phyloP scores from a whole-genome alignment of 2,113 vertebrate genomes.

The Pygoscelis adeliae region DNA sequence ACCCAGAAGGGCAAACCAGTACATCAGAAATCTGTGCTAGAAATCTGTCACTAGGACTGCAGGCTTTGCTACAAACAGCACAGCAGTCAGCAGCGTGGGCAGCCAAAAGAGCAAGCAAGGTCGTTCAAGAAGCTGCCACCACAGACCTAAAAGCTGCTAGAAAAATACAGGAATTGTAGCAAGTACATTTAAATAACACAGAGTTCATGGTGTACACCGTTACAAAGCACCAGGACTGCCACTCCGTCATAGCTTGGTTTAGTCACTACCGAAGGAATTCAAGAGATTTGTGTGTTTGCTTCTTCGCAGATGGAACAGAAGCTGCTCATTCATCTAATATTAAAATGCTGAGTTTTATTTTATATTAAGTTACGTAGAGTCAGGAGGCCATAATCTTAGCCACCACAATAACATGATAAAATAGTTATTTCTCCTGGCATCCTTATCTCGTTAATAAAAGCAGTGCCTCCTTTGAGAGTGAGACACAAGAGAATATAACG shows the following conservation, averaged over 20 bases:
- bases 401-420: not conserved
- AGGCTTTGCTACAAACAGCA: conserved; percentile 22
- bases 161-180: not conserved
- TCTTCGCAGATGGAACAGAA: not conserved
- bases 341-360: not conserved
- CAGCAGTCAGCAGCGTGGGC: not conserved
- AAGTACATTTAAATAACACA: not conserved
- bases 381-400: not conserved
- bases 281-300: not conserved
- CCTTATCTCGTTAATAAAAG: not conserved
- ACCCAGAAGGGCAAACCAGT: not conserved
- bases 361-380: not conserved
- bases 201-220: not conserved
- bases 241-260: not conserved
- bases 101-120: conserved; percentile 43
- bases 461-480: not conserved
- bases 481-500: too few species aligned
- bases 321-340: not conserved
- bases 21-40: conserved; percentile 1
- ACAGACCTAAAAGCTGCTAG: not conserved
- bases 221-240: not conserved
- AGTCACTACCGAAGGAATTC: not conserved
- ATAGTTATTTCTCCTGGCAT: not conserved
- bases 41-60: conserved; percentile 45
- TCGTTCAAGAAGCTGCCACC: not conserved